Evolutionary conservation across 2,797 vertebrate genomes (phyloP).

Genomic region (Discoglossus pictus): DNA sequence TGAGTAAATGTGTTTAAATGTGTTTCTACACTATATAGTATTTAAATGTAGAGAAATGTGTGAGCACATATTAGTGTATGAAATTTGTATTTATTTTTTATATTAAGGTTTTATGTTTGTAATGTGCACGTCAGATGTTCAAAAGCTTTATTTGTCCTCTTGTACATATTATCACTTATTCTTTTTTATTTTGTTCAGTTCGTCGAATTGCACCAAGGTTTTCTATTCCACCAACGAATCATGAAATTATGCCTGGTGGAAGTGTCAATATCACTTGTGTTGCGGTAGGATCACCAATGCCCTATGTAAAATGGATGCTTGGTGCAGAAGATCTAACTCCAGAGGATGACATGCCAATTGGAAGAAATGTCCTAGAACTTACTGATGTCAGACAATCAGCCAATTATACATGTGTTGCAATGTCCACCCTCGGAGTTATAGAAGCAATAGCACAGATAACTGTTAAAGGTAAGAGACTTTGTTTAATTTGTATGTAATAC

Average conservation of each 20-base stretch:
- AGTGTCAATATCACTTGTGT: constrained; percentile 99
- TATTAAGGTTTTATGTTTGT: constrained; percentile 62
- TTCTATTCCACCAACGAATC: constrained; percentile 97
- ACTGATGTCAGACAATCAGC: constrained; percentile 97
- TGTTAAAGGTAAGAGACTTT: constrained; percentile 86
- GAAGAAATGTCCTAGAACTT: constrained; percentile 95
- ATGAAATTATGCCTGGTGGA: constrained; percentile 98
- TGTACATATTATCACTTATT: constrained; percentile 67
- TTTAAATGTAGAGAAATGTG: constrained; percentile 49
- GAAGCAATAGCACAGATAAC: constrained; percentile 98
- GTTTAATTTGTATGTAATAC: too few species aligned
- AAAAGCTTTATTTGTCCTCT: constrained; percentile 60
- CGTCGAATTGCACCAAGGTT: constrained; percentile 95
- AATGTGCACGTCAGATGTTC: constrained; percentile 66
- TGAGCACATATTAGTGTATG: constrained; percentile 67
- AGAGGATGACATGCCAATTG: constrained; percentile 98
- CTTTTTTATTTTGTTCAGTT: constrained; percentile 82
- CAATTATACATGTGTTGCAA: constrained; percentile 98
- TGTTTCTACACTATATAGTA: constrained; percentile 58
- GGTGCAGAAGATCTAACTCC: constrained; percentile 97
- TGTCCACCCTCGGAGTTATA: constrained; percentile 98
- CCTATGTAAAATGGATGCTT: constrained; percentile 99
- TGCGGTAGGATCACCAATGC: constrained; percentile 98
- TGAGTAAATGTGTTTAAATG: constrained; percentile 66
- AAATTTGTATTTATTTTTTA: constrained; percentile 58